phyloP scores from a whole-genome alignment of 2,888 invertebrate genomes.

The Sicus ferrugineus region DNA sequence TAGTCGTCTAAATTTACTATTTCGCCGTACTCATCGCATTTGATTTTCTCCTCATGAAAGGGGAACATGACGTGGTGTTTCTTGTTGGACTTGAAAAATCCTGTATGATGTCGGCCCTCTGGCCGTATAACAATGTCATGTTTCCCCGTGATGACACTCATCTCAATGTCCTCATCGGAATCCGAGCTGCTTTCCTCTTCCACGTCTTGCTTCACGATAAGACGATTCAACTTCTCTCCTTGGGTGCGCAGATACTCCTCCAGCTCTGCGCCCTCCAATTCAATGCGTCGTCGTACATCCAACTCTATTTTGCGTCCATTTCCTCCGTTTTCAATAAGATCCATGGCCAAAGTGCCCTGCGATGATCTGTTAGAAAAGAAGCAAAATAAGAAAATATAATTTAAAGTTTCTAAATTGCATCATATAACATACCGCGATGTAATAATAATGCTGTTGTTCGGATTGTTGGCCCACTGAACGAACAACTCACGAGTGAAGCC shows the following conservation, averaged over 20 bases:
- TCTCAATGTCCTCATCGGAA: slow-evolving; percentile 82
- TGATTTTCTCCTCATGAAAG: slow-evolving; percentile 87
- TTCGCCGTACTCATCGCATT: slow-evolving; percentile 96
- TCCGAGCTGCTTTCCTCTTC: slow-evolving; percentile 78
- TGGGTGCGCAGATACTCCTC: slow-evolving; percentile 78
- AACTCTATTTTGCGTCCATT: slow-evolving; percentile 75
- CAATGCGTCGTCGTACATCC: slow-evolving; percentile 74
- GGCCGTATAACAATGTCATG: slow-evolving; percentile 90
- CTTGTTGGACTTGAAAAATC: slow-evolving; percentile 88
- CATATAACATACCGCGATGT: slow-evolving; percentile 73
- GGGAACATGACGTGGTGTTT: slow-evolving; percentile 98
- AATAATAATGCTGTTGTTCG: slow-evolving; percentile 92
- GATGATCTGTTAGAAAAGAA: slow-evolving; percentile 71
- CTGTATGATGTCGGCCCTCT: slow-evolving; percentile 73
- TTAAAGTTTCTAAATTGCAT: not conserved
- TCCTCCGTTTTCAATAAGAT: slow-evolving; percentile 79
- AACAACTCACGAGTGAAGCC: slow-evolving; percentile 96
- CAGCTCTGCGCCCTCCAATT: slow-evolving; percentile 79
- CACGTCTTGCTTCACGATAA: slow-evolving; percentile 69
- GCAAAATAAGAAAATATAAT: slow-evolving; percentile 21
- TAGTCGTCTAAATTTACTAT: slow-evolving; percentile 93
- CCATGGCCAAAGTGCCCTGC: slow-evolving; percentile 81
- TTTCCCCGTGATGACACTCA: slow-evolving; percentile 83
- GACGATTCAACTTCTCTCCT: slow-evolving; percentile 65
- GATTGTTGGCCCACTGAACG: slow-evolving; percentile 89